Conservation (phyloP, 2,113 vertebrate genomes). For the Oryctolagus cuniculus region mOryCun1.1 NC_091434.1:170691501-170692000, state of each 20-base stretch:
- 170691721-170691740: not conserved
- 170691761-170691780: not conserved
- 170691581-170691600: not conserved
- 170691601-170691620: not conserved
- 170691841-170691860: not conserved
- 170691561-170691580: not conserved
- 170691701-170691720: not conserved
- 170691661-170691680: not conserved
- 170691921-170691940: not conserved
- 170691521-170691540: not conserved
- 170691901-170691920: not conserved
- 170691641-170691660: not conserved
- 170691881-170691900: not conserved
- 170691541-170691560: not conserved
- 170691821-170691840: not conserved
- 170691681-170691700: not conserved
- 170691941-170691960: not conserved
- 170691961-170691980: not conserved
- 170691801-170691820: not conserved
- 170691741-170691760: not conserved
- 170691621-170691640: not conserved
- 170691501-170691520: not conserved
- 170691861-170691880: not conserved
- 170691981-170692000: not conserved
- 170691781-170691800: not conserved